These are phyloP conservation scores for Meandrusa payeni DNA, from an alignment of 2,888 invertebrate genomes.

Conservation along the genomic window DNA sequence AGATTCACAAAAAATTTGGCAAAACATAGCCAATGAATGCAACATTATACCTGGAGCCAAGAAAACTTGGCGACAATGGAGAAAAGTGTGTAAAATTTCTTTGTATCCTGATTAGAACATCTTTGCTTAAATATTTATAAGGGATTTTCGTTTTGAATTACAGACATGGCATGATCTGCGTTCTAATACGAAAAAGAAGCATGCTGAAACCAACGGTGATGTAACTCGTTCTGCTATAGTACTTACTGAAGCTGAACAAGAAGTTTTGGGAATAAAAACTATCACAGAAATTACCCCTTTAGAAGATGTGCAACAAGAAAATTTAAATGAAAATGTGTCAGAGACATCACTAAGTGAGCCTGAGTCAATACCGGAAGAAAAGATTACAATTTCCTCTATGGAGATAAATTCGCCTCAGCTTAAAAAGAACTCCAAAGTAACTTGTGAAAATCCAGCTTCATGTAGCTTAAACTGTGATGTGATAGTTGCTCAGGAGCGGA, in stretches of 20 bases:
- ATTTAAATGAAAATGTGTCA: slow-evolving; percentile 41
- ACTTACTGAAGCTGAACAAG: slow-evolving; percentile 52
- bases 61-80: slow-evolving; percentile 72
- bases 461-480: slow-evolving; percentile 64
- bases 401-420: slow-evolving; percentile 35
- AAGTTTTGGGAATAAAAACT: slow-evolving; percentile 54
- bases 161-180: slow-evolving; percentile 73
- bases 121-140: slow-evolving; percentile 1
- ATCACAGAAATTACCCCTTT: slow-evolving; percentile 50
- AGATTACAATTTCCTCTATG: slow-evolving; percentile 41
- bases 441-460: slow-evolving; percentile 42
- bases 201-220: slow-evolving; percentile 45
- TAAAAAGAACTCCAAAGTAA: slow-evolving; percentile 36
- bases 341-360: slow-evolving; percentile 48
- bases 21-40: slow-evolving; percentile 58
- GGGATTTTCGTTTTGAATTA: slow-evolving; percentile 29
- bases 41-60: slow-evolving; percentile 63
- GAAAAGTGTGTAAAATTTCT: slow-evolving; percentile 48
- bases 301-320: slow-evolving; percentile 40
- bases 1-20: slow-evolving; percentile 63
- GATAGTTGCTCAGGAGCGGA: slow-evolving; percentile 56
- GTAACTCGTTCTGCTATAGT: slow-evolving; percentile 42
- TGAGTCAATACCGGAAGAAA: slow-evolving; percentile 51
- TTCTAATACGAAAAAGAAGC: slow-evolving; percentile 56
- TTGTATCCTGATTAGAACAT: slow-evolving; percentile 2